These are phyloP conservation scores for Campoplex nolae DNA, from an alignment of 2,888 invertebrate species.

Conservation along the genomic window DNA sequence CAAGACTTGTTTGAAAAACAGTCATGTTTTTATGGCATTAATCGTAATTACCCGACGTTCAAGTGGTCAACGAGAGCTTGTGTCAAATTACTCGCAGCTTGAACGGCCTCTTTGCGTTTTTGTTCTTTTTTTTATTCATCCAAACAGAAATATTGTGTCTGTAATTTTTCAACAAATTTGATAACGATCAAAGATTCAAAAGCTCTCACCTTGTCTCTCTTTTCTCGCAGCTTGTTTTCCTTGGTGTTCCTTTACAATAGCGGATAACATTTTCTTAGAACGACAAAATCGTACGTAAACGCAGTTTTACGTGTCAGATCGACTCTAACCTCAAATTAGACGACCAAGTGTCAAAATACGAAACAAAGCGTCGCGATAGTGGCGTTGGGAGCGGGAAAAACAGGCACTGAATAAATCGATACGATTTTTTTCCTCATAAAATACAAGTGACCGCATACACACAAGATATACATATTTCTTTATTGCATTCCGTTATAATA, in stretches of 20 bases:
- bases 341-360: slow-evolving; percentile 22
- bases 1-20: not conserved
- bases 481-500: slow-evolving; percentile 30
- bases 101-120: slow-evolving; percentile 96
- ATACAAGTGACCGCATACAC: not conserved
- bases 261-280: slow-evolving; percentile 90
- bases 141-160: not conserved
- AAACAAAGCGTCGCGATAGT: not conserved
- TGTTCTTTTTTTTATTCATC: slow-evolving; percentile 88
- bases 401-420: slow-evolving; percentile 22
- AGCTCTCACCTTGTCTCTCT: slow-evolving; percentile 90
- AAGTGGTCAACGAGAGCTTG: slow-evolving; percentile 98
- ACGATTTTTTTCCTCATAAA: not conserved
- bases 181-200: not conserved
- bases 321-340: not conserved
- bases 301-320: not conserved
- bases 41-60: slow-evolving; percentile 94
- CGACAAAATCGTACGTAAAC: not conserved
- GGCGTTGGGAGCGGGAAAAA: slow-evolving; percentile 18
- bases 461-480: slow-evolving; percentile 19
- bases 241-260: slow-evolving; percentile 95
- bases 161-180: not conserved
- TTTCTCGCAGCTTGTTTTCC: slow-evolving; percentile 91
- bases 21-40: not conserved
- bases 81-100: slow-evolving; percentile 96